phyloP scores from a whole-genome alignment of 2,888 invertebrate species.

The Campoplex nolae region DNA sequence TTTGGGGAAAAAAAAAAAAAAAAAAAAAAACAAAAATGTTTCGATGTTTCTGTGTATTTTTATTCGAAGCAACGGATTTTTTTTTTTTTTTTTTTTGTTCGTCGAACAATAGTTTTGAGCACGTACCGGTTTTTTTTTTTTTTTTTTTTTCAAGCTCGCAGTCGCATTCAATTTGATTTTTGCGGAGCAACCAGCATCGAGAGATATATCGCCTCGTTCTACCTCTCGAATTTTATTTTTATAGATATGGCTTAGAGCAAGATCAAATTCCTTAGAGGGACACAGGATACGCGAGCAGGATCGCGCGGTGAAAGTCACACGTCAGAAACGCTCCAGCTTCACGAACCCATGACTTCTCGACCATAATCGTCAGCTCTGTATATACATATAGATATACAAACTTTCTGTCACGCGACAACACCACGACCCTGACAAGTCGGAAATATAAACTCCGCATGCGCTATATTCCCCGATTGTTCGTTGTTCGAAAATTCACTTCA shows the following conservation, averaged over 20 bases:
- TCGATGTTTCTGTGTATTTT: background rate
- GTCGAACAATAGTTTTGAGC: background rate
- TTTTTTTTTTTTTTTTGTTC: background rate
- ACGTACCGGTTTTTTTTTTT: background rate
- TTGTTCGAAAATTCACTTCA: background rate
- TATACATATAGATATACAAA: slow-evolving; percentile 18
- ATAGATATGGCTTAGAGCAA: slow-evolving; percentile 40
- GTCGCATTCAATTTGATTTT: slow-evolving; percentile 18
- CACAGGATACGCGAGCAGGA: slow-evolving; percentile 63
- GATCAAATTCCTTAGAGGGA: slow-evolving; percentile 65
- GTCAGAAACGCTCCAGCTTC: slow-evolving; percentile 59
- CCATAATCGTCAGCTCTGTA: slow-evolving; percentile 37
- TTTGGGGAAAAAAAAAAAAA: background rate
- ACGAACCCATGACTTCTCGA: slow-evolving; percentile 57
- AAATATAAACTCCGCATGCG: background rate
- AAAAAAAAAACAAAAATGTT: background rate
- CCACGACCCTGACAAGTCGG: background rate
- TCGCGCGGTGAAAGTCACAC: slow-evolving; percentile 62
- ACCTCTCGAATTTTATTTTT: background rate
- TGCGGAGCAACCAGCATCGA: slow-evolving; percentile 4
- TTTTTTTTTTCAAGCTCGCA: background rate
- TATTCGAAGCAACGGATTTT: background rate
- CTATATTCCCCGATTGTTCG: background rate
- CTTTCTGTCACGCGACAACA: slow-evolving; percentile 17
- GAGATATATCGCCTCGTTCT: background rate